Percentiles rank a stretch among this genome's conserved stretches.
These are phyloP conservation scores for Ahaetulla prasina DNA, from an alignment of 2,113 vertebrate species.

Conservation along the genomic window DNA sequence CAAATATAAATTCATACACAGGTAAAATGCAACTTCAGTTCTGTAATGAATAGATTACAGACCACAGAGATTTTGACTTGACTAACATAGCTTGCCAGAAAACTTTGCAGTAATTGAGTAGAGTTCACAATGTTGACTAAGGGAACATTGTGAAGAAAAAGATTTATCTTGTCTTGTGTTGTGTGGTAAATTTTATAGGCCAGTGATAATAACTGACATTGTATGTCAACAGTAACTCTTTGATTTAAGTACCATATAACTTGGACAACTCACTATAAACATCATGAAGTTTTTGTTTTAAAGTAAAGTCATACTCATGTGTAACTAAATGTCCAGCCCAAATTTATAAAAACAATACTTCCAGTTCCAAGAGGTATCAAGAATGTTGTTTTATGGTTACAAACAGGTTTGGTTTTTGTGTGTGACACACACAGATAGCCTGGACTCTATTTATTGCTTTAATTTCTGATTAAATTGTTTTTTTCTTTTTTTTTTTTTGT, in stretches of 20 bases:
- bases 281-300: neutral
- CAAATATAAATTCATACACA: neutral
- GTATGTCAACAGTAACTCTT: neutral
- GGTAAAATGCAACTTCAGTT: neutral
- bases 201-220: neutral
- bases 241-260: neutral
- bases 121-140: neutral
- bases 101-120: neutral
- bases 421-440: neutral
- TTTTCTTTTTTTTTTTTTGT: neutral
- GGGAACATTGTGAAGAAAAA: neutral
- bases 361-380: neutral
- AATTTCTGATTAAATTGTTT: neutral
- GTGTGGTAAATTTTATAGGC: neutral
- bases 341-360: neutral
- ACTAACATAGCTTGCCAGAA: neutral
- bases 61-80: neutral
- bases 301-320: neutral
- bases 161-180: neutral
- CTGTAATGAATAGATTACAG: neutral
- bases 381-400: neutral
- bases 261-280: neutral
- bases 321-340: neutral
- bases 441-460: neutral
- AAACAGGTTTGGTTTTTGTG: neutral